Conservation (phyloP, 1,140 invertebrate genomes). For the Drosophila setifemur region DNA sequence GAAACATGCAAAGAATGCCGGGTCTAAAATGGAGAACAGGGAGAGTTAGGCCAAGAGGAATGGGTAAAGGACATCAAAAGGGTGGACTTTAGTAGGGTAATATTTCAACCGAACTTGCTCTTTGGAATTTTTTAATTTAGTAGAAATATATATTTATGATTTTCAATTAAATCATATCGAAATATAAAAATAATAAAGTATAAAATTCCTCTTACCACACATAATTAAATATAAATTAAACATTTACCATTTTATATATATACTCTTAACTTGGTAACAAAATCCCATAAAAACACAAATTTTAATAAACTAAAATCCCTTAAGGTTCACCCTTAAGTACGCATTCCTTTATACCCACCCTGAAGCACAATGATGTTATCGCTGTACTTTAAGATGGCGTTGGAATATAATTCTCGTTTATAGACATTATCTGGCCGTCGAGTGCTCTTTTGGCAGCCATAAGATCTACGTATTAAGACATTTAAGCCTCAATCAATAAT, state of each 20-base stretch:
- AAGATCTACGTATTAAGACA: slow-evolving; percentile 49
- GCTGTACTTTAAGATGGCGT: background rate
- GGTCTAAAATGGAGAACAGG: slow-evolving; percentile 4
- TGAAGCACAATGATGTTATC: slow-evolving; percentile 29
- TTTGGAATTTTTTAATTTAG: no score
- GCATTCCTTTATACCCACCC: background rate
- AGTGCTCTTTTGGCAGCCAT: slow-evolving; percentile 15
- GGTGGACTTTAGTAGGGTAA: background rate
- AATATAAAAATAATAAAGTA: background rate
- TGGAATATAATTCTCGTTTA: slow-evolving; percentile 5
- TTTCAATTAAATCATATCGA: background rate
- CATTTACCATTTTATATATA: no score
- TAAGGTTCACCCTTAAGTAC: background rate
- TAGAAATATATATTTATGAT: no score
- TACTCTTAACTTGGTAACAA: no score
- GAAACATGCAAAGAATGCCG: slow-evolving; percentile 35
- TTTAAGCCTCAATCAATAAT: slow-evolving; percentile 67
- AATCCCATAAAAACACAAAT: background rate
- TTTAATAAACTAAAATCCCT: background rate
- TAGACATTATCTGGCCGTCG: slow-evolving; percentile 10
- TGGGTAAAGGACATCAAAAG: background rate
- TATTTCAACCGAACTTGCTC: no score
- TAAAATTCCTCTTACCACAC: no score
- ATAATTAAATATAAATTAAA: no score
- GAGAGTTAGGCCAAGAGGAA: background rate